Evolutionary conservation across 2,113 vertebrate genomes (phyloP).

Genomic region (Aptenodytes patagonicus): DNA sequence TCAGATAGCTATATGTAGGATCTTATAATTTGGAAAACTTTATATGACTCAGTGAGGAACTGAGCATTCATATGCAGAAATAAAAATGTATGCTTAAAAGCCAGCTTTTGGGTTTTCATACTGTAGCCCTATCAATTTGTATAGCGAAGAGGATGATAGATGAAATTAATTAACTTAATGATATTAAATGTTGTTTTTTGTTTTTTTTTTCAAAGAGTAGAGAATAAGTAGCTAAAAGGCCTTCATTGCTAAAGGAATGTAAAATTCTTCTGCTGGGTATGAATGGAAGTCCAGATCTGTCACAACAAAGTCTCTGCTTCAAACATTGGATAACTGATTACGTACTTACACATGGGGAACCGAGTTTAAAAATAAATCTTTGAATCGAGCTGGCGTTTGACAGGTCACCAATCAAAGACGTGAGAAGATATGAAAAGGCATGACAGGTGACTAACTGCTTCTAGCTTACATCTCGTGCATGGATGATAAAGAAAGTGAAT

Average conservation of each 20-base stretch:
- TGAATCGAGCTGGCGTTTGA: constrained; percentile 37
- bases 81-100: not conserved
- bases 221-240: not conserved
- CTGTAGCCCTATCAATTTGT: not conserved
- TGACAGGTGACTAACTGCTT: not conserved
- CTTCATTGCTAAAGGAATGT: not conserved
- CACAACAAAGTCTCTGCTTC: not conserved
- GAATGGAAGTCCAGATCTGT: not conserved
- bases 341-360: not conserved
- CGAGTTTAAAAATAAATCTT: constrained; percentile 28
- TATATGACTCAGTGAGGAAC: not conserved
- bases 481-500: not conserved
- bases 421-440: not conserved
- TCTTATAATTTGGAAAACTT: not conserved
- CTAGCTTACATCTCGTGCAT: not conserved
- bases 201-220: not conserved
- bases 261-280: not conserved
- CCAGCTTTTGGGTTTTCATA: not conserved
- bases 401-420: constrained; percentile 1
- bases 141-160: not conserved
- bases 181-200: not conserved
- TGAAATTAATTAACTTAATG: not conserved
- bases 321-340: not conserved
- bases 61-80: not conserved
- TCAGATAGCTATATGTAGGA: not conserved